Conservation (phyloP, 2,888 invertebrate species). For the Kuschelorhynchus macadamiae region DNA sequence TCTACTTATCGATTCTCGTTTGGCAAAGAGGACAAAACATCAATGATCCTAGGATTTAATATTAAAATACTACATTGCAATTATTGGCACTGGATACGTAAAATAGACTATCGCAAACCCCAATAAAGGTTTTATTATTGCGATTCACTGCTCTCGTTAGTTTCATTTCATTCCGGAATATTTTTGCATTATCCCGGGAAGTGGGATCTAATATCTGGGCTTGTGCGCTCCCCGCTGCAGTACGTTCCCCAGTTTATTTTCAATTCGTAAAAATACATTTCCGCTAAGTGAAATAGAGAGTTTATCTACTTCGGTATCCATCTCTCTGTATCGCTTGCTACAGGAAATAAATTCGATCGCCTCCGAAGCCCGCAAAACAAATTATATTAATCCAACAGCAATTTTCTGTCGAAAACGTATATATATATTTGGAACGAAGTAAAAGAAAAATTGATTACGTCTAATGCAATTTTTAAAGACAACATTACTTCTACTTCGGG, state of each 20-base stretch:
- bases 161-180: too few relatives aligned
- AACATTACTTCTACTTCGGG: conserved; percentile 43
- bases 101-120: too few relatives aligned
- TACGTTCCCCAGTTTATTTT: conserved; percentile 9
- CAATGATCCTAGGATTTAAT: too few relatives aligned
- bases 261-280: conserved; percentile 25
- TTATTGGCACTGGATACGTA: too few relatives aligned
- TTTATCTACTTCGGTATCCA: conserved; percentile 27
- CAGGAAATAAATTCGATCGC: conserved; percentile 39
- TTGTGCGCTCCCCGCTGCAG: too few relatives aligned
- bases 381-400: conserved; percentile 43
- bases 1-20: too few relatives aligned
- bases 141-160: too few relatives aligned
- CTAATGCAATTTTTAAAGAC: conserved; percentile 46
- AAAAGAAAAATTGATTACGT: conserved; percentile 47
- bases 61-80: too few relatives aligned
- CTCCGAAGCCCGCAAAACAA: conserved; percentile 37
- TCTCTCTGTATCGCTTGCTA: conserved; percentile 33
- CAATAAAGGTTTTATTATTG: too few relatives aligned
- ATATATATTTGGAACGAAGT: conserved; percentile 42
- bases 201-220: too few relatives aligned
- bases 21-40: too few relatives aligned
- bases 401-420: conserved; percentile 46
- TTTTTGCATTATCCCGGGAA: too few relatives aligned
- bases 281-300: conserved; percentile 20